These are phyloP conservation scores for Lamellibrachia luymesi DNA, from an alignment of 1,140 invertebrate species.

Conservation along the genomic window DNA sequence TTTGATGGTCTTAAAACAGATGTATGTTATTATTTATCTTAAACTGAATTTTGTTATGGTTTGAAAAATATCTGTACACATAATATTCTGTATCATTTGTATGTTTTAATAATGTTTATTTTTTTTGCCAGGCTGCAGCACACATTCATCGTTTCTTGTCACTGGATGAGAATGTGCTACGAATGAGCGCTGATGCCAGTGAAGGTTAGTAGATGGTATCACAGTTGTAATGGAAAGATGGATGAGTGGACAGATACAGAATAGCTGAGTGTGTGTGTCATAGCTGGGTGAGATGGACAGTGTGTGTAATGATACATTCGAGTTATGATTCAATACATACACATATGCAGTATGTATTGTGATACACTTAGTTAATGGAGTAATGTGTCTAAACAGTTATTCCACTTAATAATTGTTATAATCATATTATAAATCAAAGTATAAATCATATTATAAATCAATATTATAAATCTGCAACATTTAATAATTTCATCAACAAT, in stretches of 20 bases:
- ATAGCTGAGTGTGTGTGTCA: not conserved
- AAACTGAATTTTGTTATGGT: not conserved
- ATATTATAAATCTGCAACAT: too few relatives aligned
- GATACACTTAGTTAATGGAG: too few relatives aligned
- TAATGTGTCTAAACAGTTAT: too few relatives aligned
- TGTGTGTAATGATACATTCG: too few relatives aligned
- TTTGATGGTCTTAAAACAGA: not conserved
- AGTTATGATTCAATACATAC: not conserved
- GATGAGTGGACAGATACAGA: not conserved
- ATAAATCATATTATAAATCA: too few relatives aligned
- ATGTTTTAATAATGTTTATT: not conserved
- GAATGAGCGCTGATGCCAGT: conserved; percentile 68
- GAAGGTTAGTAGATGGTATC: conserved; percentile 57
- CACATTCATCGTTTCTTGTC: conserved; percentile 93
- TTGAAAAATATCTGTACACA: not conserved
- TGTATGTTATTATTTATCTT: not conserved
- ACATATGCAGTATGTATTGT: not conserved
- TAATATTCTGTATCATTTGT: not conserved
- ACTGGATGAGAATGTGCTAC: conserved; percentile 87
- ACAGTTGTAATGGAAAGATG: not conserved
- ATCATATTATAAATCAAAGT: too few relatives aligned
- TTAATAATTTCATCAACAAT: too few relatives aligned
- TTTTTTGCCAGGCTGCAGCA: conserved; percentile 74
- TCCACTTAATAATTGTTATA: too few relatives aligned
- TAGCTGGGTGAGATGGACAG: too few relatives aligned